phyloP scores from a whole-genome alignment of 1,140 invertebrate genomes.

The Planococcus citri region DNA sequence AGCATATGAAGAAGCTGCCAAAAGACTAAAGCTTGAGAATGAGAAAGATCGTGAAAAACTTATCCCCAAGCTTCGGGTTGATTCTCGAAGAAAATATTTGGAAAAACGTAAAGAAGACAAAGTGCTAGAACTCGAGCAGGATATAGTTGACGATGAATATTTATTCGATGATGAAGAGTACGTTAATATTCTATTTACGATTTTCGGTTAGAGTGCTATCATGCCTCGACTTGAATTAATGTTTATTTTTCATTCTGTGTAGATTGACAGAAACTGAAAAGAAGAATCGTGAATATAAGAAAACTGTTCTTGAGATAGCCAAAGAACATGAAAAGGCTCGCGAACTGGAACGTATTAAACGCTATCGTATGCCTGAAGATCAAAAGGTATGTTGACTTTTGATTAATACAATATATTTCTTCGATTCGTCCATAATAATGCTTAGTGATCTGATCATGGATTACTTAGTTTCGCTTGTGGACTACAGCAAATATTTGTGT shows the following conservation, averaged over 20 bases:
- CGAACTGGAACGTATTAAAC: conserved; percentile 78
- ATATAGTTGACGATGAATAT: conserved; percentile 93
- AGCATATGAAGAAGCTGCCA: conserved; percentile 82
- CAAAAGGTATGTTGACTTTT: conserved; percentile 36
- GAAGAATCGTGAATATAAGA: conserved; percentile 77
- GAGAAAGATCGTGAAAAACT: conserved; percentile 67
- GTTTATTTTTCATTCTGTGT: conserved; percentile 28
- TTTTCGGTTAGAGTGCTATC: neutral
- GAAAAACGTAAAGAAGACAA: conserved; percentile 94
- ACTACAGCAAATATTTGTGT: neutral
- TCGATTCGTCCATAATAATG: neutral
- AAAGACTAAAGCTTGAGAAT: conserved; percentile 73
- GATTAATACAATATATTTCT: neutral
- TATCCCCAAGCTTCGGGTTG: conserved; percentile 71
- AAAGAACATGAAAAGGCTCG: conserved; percentile 90
- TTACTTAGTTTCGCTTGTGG: neutral
- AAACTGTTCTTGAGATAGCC: conserved; percentile 76
- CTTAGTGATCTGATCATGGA: neutral
- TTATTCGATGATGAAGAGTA: conserved; percentile 79
- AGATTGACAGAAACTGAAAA: conserved; percentile 77
- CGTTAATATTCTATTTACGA: conserved; percentile 33
- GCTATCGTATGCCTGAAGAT: conserved; percentile 88
- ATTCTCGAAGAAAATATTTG: conserved; percentile 87
- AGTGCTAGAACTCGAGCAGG: conserved; percentile 85
- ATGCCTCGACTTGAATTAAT: neutral